These are phyloP conservation scores for Abrostola triplasia DNA, from an alignment of 2,888 invertebrate species.

Conservation along the genomic window DNA sequence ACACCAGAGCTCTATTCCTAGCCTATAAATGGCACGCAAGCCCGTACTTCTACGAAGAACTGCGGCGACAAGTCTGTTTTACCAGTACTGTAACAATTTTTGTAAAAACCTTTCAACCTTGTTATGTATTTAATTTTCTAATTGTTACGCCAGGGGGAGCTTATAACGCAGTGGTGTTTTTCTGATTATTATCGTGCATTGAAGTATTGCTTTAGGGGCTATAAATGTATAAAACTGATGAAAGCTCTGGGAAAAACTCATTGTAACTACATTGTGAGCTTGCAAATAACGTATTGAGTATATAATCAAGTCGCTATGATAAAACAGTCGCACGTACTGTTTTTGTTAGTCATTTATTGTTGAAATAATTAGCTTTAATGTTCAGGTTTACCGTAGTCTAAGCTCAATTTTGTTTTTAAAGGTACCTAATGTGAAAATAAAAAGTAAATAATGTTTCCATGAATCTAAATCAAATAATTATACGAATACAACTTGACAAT, in stretches of 20 bases:
- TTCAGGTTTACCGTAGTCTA: background rate
- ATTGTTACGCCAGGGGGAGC: constrained; percentile 58
- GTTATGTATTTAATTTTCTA: constrained; percentile 66
- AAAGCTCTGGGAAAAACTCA: constrained; percentile 51
- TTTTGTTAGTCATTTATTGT: constrained; percentile 27
- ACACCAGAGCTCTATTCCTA: constrained; percentile 20
- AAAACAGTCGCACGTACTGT: constrained; percentile 27
- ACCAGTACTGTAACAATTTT: constrained; percentile 45
- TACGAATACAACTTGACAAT: too few relatives aligned
- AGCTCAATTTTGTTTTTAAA: too few relatives aligned
- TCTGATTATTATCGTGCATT: constrained; percentile 63
- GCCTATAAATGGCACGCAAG: constrained; percentile 54
- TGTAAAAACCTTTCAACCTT: constrained; percentile 45
- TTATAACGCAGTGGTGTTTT: constrained; percentile 61
- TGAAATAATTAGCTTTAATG: background rate
- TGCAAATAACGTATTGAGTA: constrained; percentile 35
- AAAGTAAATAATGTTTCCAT: too few relatives aligned
- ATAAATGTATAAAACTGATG: constrained; percentile 45
- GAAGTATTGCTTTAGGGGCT: constrained; percentile 48
- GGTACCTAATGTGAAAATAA: too few relatives aligned
- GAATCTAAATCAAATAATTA: too few relatives aligned
- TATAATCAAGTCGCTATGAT: constrained; percentile 49
- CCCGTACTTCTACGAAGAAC: constrained; percentile 38
- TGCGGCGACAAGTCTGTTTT: constrained; percentile 43
- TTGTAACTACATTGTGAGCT: constrained; percentile 41